Evolutionary conservation across 2,797 vertebrate species (phyloP).

Genomic region (Nannoperca obscura): DNA sequence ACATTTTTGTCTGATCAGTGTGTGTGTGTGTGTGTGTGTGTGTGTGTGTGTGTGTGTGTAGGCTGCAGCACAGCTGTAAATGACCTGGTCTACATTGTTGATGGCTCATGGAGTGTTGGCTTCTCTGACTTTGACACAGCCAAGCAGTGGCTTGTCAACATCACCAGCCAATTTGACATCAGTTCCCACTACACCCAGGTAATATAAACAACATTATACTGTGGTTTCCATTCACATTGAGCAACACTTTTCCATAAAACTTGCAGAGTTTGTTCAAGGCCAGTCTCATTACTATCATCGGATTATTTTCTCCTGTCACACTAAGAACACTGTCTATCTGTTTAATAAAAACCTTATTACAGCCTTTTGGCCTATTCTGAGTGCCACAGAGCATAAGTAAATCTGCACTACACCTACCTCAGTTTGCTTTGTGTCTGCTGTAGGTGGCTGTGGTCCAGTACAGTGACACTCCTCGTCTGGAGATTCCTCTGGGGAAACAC

Average conservation of each 20-base stretch:
- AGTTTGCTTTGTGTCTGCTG: not conserved
- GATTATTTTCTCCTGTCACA: not conserved
- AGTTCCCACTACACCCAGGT: conserved; percentile 85
- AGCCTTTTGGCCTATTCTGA: not conserved
- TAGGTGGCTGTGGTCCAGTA: conserved; percentile 87
- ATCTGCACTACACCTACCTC: not conserved
- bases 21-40: not conserved
- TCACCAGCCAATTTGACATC: conserved; percentile 87
- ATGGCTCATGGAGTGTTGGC: conserved; percentile 89
- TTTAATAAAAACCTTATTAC: not conserved
- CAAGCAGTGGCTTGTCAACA: conserved; percentile 88
- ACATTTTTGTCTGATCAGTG: not conserved
- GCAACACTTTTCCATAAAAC: not conserved
- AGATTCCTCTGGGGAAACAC: conserved; percentile 84
- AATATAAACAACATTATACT: not conserved
- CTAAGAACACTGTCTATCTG: no score
- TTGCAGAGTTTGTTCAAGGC: no score
- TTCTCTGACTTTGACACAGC: conserved; percentile 85
- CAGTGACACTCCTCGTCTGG: conserved; percentile 86
- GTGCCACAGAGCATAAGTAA: not conserved
- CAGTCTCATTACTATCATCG: not conserved
- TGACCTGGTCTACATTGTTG: conserved; percentile 88
- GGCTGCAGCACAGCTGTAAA: conserved; percentile 89
- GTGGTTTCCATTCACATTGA: not conserved
- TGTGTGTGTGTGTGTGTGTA: conserved; percentile 39